Percentiles rank a stretch among this genome's conserved stretches.
phyloP scores from a whole-genome alignment of 2,888 invertebrate genomes.

The Nomada fucata region DNA sequence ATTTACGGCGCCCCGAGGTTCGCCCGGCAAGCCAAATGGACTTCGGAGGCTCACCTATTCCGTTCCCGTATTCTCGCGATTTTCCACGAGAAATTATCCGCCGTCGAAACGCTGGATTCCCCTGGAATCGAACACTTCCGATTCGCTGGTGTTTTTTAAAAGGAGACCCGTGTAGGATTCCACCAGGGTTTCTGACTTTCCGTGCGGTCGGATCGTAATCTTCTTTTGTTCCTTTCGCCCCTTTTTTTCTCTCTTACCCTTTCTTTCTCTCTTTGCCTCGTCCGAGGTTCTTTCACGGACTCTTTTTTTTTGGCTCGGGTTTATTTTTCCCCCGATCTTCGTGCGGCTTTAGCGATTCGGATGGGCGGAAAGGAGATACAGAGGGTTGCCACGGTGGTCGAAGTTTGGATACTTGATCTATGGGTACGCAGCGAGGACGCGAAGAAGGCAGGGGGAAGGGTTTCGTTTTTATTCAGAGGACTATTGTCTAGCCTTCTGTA shows the following conservation, averaged over 20 bases:
- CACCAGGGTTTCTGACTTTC: conserved; percentile 1
- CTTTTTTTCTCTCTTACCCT: not conserved
- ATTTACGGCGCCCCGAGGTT: conserved; percentile 61
- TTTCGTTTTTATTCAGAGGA: not conserved
- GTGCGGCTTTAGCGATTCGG: not conserved
- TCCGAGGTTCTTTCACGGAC: not conserved
- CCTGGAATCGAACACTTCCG: conserved; percentile 35
- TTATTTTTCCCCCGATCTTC: not conserved
- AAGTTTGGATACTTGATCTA: conserved; percentile 10
- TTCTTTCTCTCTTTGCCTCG: not conserved
- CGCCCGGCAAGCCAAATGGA: conserved; percentile 33
- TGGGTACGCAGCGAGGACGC: not conserved
- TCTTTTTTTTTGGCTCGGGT: not conserved
- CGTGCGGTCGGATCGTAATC: conserved; percentile 36
- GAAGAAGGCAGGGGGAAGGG: not conserved
- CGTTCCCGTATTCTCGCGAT: conserved; percentile 1
- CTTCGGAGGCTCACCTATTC: conserved; percentile 18
- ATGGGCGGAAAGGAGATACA: not conserved
- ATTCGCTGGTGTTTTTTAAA: conserved; percentile 36
- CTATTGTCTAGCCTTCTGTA: no score
- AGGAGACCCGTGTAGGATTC: conserved; percentile 12
- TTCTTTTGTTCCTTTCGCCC: conserved; percentile 17
- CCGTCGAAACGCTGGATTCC: conserved; percentile 6
- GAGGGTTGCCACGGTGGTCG: not conserved
- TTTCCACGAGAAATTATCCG: conserved; percentile 51